Evolutionary conservation across 2,113 vertebrate species (phyloP).

Genomic region (Pteropus alecto): DNA sequence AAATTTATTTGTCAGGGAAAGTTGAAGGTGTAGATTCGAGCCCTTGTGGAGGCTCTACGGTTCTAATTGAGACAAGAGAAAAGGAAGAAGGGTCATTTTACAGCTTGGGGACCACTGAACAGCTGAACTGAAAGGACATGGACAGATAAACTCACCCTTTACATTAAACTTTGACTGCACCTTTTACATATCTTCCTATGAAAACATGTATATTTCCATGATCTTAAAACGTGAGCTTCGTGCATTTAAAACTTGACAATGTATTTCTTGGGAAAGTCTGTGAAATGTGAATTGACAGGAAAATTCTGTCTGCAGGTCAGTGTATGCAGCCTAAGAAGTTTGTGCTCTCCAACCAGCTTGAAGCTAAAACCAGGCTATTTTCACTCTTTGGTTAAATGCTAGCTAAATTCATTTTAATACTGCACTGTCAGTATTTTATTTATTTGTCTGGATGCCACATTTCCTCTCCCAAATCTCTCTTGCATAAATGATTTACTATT

Average conservation of each 20-base stretch:
- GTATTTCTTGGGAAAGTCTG: not conserved
- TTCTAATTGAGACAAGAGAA: not conserved
- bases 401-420: constrained; percentile 71
- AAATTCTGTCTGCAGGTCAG: constrained; percentile 21
- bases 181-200: not conserved
- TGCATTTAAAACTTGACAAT: not conserved
- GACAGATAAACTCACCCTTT: not conserved
- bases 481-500: constrained; percentile 76
- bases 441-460: constrained; percentile 67
- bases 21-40: not conserved
- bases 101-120: not conserved
- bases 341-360: constrained; percentile 29
- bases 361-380: constrained; percentile 48
- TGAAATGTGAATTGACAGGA: not conserved
- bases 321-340: not conserved
- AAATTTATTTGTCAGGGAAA: not conserved
- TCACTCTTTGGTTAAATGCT: constrained; percentile 50
- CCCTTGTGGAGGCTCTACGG: not conserved
- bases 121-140: not conserved
- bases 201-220: not conserved
- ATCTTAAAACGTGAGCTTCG: constrained; percentile 16
- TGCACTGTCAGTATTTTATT: constrained; percentile 75
- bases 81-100: not conserved
- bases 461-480: constrained; percentile 68
- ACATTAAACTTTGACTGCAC: not conserved